A percentile compares a stretch with the other conserved stretches of the same genome.
Conservation (phyloP, 2,113 vertebrate species). For the Brachyhypopomus gauderio region DNA sequence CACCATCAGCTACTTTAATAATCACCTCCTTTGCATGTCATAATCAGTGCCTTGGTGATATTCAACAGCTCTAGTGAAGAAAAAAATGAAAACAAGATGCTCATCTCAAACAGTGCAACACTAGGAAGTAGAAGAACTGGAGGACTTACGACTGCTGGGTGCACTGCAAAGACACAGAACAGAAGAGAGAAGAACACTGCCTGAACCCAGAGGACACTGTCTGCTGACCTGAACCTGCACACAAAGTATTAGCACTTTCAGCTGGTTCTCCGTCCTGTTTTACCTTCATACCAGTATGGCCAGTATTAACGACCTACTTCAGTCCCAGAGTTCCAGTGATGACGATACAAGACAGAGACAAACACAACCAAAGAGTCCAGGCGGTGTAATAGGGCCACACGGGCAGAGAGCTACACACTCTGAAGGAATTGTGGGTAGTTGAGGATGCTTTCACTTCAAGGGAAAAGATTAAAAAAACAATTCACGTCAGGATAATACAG, state of each 20-base stretch:
- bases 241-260: conserved; percentile 11
- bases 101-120: too few species aligned
- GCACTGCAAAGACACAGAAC: conserved; percentile 74
- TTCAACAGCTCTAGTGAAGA: too few species aligned
- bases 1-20: too few species aligned
- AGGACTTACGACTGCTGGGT: conserved; percentile 74
- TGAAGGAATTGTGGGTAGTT: not conserved
- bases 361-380: conserved; percentile 70
- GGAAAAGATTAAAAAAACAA: not conserved
- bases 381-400: conserved; percentile 59
- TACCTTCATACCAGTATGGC: not conserved
- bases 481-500: not conserved
- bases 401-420: conserved; percentile 8
- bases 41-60: too few species aligned
- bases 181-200: conserved; percentile 74
- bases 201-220: conserved; percentile 73
- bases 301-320: conserved; percentile 65
- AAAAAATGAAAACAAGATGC: too few species aligned
- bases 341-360: conserved; percentile 61
- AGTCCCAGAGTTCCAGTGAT: conserved; percentile 71
- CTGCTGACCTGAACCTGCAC: conserved; percentile 71
- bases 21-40: too few species aligned
- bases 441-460: not conserved
- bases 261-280: too few species aligned
- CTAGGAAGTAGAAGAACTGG: not conserved